phyloP scores from a whole-genome alignment of 2,113 vertebrate species.

The Lophura nycthemera region DNA sequence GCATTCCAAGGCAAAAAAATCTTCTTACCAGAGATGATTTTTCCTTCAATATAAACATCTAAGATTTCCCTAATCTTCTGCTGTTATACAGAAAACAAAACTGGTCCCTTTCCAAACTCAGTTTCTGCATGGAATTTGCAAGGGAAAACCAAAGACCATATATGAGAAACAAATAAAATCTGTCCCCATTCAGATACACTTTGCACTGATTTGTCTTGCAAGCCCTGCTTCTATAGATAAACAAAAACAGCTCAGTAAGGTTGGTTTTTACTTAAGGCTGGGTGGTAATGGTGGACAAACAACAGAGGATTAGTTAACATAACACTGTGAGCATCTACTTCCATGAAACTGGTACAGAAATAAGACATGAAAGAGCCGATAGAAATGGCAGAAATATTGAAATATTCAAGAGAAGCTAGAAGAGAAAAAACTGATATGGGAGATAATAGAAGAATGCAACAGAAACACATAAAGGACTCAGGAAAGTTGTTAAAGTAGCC shows the following conservation, averaged over 20 bases:
- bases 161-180: neutral
- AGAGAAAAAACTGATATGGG: neutral
- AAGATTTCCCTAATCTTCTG: neutral
- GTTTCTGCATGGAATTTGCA: neutral
- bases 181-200: neutral
- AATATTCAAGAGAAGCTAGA: neutral
- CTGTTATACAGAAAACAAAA: neutral
- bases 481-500: neutral
- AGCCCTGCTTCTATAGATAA: neutral
- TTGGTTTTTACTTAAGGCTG: neutral
- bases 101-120: neutral
- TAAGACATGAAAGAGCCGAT: neutral
- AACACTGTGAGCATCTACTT: neutral
- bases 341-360: neutral
- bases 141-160: neutral
- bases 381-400: neutral
- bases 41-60: neutral
- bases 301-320: neutral
- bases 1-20: neutral
- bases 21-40: neutral
- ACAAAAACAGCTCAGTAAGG: neutral
- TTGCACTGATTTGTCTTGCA: neutral
- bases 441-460: neutral
- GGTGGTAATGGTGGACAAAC: fast-evolving
- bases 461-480: neutral